phyloP scores from a whole-genome alignment of 2,888 invertebrate species.

The Cephus spinipes region DNA sequence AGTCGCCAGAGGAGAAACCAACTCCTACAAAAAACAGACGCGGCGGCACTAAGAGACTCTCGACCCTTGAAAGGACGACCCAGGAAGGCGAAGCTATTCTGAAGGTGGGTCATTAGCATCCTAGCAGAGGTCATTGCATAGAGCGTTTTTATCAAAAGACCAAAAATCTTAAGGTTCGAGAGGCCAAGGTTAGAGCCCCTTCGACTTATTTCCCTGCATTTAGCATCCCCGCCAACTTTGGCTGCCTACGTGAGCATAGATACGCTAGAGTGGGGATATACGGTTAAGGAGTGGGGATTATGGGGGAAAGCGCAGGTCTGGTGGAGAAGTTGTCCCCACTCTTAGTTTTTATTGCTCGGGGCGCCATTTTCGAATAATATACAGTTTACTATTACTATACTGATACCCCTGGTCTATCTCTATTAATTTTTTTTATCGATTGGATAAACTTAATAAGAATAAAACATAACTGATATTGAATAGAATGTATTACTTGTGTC shows the following conservation, averaged over 20 bases:
- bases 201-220: slow-evolving; percentile 39
- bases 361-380: slow-evolving; percentile 47
- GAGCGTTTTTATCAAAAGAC: slow-evolving; percentile 5
- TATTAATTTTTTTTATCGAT: background rate
- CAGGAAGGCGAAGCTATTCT: slow-evolving; percentile 70
- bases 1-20: slow-evolving; percentile 57
- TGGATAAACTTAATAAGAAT: background rate
- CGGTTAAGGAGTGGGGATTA: background rate
- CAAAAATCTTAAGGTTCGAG: slow-evolving; percentile 22
- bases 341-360: slow-evolving; percentile 27
- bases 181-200: slow-evolving; percentile 30
- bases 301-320: slow-evolving; percentile 14
- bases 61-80: slow-evolving; percentile 67
- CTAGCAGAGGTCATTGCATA: background rate
- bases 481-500: background rate
- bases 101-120: slow-evolving; percentile 61
- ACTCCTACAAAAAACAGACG: slow-evolving; percentile 66
- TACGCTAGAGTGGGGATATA: background rate
- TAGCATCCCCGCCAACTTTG: slow-evolving; percentile 37
- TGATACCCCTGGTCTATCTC: background rate
- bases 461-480: background rate
- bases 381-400: background rate
- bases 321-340: slow-evolving; percentile 35
- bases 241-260: slow-evolving; percentile 32
- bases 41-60: slow-evolving; percentile 67